Conservation (phyloP, 2,888 invertebrate genomes). For the Thysanoteuthis rhombus region DNA sequence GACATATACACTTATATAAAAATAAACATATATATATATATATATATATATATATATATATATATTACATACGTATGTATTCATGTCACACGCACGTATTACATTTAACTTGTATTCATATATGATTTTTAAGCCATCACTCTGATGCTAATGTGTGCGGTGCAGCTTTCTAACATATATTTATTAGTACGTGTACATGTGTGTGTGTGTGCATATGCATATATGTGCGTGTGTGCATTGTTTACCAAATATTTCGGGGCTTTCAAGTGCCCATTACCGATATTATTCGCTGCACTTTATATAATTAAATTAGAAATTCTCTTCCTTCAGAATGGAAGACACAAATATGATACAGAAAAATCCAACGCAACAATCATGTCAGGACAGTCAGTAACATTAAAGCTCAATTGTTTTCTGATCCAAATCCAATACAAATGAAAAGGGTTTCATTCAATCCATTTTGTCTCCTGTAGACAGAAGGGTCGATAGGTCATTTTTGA, state of each 20-base stretch:
- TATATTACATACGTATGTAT: no score
- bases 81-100: no score
- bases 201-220: background rate
- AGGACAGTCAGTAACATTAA: background rate
- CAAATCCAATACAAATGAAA: background rate
- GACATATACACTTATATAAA: background rate
- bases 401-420: background rate
- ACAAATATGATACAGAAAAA: background rate
- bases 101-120: no score
- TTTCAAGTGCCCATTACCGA: background rate
- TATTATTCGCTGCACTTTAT: background rate
- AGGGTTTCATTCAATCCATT: background rate
- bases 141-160: no score
- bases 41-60: background rate
- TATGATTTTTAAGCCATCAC: no score
- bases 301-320: background rate
- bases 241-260: background rate
- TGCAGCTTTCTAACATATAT: background rate
- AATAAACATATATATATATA: background rate
- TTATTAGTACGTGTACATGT: background rate
- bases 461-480: background rate
- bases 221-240: background rate
- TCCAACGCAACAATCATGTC: background rate
- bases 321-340: background rate
- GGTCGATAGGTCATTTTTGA: background rate